Percentiles rank a stretch among this genome's conserved stretches.
phyloP scores from a whole-genome alignment of 2,113 vertebrate genomes.

The Dasyornis broadbenti region DNA sequence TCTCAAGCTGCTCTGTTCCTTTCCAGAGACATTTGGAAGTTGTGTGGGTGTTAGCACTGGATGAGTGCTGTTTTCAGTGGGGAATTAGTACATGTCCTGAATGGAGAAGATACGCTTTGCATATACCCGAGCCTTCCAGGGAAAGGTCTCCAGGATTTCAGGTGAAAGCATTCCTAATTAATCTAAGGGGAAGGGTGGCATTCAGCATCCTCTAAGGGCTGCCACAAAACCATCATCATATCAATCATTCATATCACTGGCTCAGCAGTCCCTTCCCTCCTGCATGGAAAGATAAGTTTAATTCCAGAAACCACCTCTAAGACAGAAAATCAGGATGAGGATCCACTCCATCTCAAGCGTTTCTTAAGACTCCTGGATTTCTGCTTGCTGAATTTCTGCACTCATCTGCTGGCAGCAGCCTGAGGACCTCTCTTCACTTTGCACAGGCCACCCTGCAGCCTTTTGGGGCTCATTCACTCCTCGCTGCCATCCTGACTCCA shows the following conservation, averaged over 20 bases:
- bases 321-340: neutral
- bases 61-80: neutral
- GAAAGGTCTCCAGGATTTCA: constrained; percentile 20
- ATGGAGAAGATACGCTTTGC: constrained; percentile 9
- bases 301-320: neutral
- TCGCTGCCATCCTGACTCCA: neutral
- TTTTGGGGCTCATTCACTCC: neutral
- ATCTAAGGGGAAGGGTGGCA: neutral
- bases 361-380: neutral
- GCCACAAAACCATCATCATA: neutral
- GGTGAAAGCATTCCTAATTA: constrained; percentile 31
- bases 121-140: neutral
- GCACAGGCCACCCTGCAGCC: neutral
- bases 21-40: neutral
- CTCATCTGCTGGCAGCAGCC: neutral
- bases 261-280: neutral
- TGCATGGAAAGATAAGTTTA: neutral
- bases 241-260: neutral
- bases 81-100: constrained; percentile 46
- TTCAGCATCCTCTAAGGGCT: neutral
- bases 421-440: neutral
- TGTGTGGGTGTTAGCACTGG: neutral
- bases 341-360: neutral
- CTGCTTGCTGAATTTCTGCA: neutral
- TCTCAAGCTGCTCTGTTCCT: neutral